These are phyloP conservation scores for Pogonophryne albipinna DNA, from an alignment of 2,797 vertebrate genomes.

Conservation along the genomic window DNA sequence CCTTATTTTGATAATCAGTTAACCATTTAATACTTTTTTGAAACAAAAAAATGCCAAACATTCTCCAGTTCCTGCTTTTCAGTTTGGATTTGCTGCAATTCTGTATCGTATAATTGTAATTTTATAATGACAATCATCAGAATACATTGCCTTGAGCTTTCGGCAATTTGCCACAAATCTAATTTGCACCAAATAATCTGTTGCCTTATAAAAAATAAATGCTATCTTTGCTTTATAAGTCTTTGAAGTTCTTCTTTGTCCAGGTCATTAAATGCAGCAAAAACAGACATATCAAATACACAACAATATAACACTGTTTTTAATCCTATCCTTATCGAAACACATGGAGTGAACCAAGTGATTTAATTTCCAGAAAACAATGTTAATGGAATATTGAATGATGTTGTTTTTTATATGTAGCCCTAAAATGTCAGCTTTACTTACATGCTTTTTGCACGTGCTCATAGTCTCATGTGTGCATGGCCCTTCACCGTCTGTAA, in stretches of 20 bases:
- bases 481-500: slow-evolving; percentile 24
- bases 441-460: neutral
- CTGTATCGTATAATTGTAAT: neutral
- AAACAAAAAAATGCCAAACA: too few species aligned
- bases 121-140: too few species aligned
- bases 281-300: neutral
- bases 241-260: neutral
- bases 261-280: neutral
- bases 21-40: too few species aligned
- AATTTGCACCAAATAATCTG: neutral
- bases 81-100: neutral
- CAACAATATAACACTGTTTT: neutral
- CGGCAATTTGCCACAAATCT: too few species aligned
- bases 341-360: neutral
- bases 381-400: neutral
- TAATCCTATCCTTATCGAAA: too few species aligned
- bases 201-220: neutral
- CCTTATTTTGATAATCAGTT: too few species aligned
- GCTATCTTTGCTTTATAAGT: neutral
- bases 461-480: neutral
- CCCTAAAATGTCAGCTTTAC: neutral
- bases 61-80: too few species aligned
- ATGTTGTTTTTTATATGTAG: neutral
- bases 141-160: neutral
- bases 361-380: neutral